A percentile compares a stretch with the other conserved stretches of the same genome.
These are phyloP conservation scores for Takifugu flavidus DNA, from an alignment of 2,113 vertebrate genomes.

Conservation along the genomic window DNA sequence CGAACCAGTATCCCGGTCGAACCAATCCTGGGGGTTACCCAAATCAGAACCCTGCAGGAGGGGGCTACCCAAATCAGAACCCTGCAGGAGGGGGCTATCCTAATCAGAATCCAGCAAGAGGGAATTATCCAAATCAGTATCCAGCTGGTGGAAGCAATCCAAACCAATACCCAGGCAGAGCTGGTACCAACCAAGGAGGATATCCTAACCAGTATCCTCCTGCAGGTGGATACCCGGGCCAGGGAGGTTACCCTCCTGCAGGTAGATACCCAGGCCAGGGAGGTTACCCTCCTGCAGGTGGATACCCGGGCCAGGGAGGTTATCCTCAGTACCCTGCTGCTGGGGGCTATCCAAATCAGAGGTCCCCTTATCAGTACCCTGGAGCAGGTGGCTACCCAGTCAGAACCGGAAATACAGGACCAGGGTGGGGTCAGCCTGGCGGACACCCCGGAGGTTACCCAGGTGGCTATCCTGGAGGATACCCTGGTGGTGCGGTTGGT, in stretches of 20 bases:
- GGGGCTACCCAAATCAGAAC: slow-evolving; percentile 63
- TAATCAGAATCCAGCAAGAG: slow-evolving; percentile 8
- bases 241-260: slow-evolving; percentile 24
- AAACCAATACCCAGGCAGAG: slow-evolving; percentile 25
- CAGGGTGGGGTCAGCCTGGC: slow-evolving; percentile 46
- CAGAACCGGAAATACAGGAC: slow-evolving; percentile 48
- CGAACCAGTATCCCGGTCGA: no score
- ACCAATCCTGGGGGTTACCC: slow-evolving; percentile 44
- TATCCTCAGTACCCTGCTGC: slow-evolving; percentile 33
- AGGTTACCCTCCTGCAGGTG: slow-evolving; percentile 23
- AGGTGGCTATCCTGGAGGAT: slow-evolving; percentile 29
- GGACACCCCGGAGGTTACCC: slow-evolving; percentile 41
- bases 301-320: slow-evolving; percentile 27
- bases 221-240: slow-evolving; percentile 17
- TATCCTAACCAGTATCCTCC: slow-evolving; percentile 54
- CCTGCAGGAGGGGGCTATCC: slow-evolving; percentile 44
- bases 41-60: slow-evolving; percentile 53
- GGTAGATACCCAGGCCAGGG: slow-evolving; percentile 14
- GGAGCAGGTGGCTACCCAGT: slow-evolving; percentile 59
- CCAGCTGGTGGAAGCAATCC: slow-evolving; percentile 34
- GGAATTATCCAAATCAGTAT: slow-evolving; percentile 5
- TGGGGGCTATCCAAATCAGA: slow-evolving; percentile 13
- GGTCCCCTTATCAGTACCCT: slow-evolving; percentile 34
- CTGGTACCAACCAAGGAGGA: slow-evolving; percentile 16
- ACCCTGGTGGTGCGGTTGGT: slow-evolving; percentile 54